Evolutionary conservation across 1,140 invertebrate species (phyloP).

Genomic region (Coboldia fuscipes): DNA sequence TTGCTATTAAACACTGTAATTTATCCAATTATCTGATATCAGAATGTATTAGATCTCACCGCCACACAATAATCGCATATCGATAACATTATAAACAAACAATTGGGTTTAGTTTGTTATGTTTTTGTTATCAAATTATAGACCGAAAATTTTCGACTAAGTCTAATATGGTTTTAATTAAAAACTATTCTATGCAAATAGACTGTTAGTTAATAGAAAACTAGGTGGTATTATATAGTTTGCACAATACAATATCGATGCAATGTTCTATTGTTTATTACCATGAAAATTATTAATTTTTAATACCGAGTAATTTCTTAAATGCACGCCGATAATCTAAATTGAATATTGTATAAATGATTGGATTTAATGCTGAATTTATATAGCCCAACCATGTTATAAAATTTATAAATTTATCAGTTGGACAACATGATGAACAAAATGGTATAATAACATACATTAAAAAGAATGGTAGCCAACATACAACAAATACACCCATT

Average conservation of each 20-base stretch:
- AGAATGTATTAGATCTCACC: too few species aligned
- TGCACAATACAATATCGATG: neutral
- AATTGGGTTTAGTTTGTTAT: neutral
- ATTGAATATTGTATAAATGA: constrained; percentile 97
- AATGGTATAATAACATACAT: constrained; percentile 85
- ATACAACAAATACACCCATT: constrained; percentile 88
- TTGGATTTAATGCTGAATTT: constrained; percentile 90
- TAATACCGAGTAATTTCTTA: constrained; percentile 58
- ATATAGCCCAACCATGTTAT: constrained; percentile 95
- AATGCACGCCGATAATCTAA: constrained; percentile 88
- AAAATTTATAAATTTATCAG: constrained; percentile 60
- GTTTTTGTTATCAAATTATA: neutral
- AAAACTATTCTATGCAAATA: neutral
- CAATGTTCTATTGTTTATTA: neutral
- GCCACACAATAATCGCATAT: too few species aligned
- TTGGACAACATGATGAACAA: constrained; percentile 56
- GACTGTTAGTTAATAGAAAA: too few species aligned
- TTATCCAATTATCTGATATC: too few species aligned
- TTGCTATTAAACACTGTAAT: too few species aligned
- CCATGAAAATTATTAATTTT: constrained; percentile 8
- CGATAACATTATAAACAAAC: too few species aligned
- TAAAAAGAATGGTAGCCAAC: constrained; percentile 92
- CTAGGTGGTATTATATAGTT: too few species aligned
- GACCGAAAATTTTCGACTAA: neutral
- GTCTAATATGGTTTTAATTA: neutral